Evolutionary conservation across 2,113 vertebrate genomes (phyloP).

Genomic region (Osmerus eperlanus): DNA sequence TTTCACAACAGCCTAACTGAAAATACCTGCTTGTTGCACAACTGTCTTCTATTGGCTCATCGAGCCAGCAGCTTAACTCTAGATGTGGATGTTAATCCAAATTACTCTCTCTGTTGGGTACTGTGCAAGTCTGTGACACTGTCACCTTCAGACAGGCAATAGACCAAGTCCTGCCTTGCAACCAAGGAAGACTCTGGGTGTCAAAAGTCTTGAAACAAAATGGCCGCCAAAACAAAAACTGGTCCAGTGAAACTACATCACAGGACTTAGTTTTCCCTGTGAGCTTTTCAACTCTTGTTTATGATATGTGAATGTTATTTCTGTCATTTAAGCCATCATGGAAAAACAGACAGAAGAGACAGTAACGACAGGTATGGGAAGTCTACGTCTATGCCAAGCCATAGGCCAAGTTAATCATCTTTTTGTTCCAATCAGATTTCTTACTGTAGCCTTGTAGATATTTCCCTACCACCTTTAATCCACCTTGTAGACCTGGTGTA

Average conservation of each 20-base stretch:
- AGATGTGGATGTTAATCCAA: slow-evolving; percentile 46
- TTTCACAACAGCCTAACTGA: background rate
- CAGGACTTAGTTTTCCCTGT: background rate
- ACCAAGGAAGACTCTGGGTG: background rate
- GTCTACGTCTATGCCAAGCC: background rate
- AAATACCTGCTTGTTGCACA: slow-evolving; percentile 13
- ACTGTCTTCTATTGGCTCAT: slow-evolving; percentile 27
- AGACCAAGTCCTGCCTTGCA: slow-evolving; percentile 17
- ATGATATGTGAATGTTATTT: slow-evolving; percentile 57
- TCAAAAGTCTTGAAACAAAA: slow-evolving; percentile 4
- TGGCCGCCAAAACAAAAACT: slow-evolving; percentile 11
- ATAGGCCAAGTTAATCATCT: slow-evolving; percentile 36
- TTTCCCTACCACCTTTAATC: too few species aligned
- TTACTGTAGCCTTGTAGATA: background rate
- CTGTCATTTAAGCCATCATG: slow-evolving; percentile 71
- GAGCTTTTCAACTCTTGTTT: slow-evolving; percentile 13
- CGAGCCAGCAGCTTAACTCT: slow-evolving; percentile 33
- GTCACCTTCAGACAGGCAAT: slow-evolving; percentile 32
- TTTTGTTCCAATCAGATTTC: background rate
- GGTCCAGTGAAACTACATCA: background rate
- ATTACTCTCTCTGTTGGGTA: slow-evolving; percentile 40
- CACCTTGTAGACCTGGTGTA: too few species aligned
- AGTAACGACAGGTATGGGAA: slow-evolving; percentile 71
- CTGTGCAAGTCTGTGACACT: slow-evolving; percentile 34
- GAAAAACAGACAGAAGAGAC: slow-evolving; percentile 68